Base-by-base conservation (phyloP, 2,797 vertebrate genomes). In the Triplophysa yarkandensis region DNA sequence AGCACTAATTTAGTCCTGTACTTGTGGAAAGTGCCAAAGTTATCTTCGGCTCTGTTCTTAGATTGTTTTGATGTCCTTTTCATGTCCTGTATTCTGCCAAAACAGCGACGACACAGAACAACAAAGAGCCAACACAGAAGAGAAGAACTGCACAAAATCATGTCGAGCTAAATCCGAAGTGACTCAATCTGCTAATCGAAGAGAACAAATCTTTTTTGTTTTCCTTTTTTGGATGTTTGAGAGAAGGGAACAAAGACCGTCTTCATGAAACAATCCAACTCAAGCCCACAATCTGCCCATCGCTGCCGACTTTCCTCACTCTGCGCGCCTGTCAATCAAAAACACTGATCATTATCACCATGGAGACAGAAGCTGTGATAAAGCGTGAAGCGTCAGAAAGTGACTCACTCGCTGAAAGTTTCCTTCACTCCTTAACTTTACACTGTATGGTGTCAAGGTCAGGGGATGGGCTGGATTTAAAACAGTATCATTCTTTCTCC, bases 241-340 rank as follows among this genome's bases (percentile, higher is more conserved):
- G 48, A 57, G 46, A 63, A 39, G 5, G 8, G 28, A 58, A 74
- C 63, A 71, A 77, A 66, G 61, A 71, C 44, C 27, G 61, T 74
- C 67, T 71, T 79, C 21, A 61, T 80, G 57, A 74, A 77, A 80
- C 75, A 77, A 77, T 77, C 73, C 52, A 28, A 32, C 44, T 61
- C 52, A 65, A 54, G 72, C 71, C 27, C 65, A 63, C 57, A 80
- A 82, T 82, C 77, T 70, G 68, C 79, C 81, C 68, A 80, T 80
- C 74, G 77, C 50, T 65, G 44, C 50, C 64, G 52, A 57, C 54
- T 60, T 68, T 64, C 63, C 52, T 66, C 57, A 69, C 63, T 68
- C 63, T 27, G 28, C 57, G 13, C 4, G 6, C 21, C 77, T 75
- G 81, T 68, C 81, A 82, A 68, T 82, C 81, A 80, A 41, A 72